Evolutionary conservation across 2,888 invertebrate species (phyloP), one percentile per base, ranked within the genome.

Genomic region (Eupithecia exiguata): DNA sequence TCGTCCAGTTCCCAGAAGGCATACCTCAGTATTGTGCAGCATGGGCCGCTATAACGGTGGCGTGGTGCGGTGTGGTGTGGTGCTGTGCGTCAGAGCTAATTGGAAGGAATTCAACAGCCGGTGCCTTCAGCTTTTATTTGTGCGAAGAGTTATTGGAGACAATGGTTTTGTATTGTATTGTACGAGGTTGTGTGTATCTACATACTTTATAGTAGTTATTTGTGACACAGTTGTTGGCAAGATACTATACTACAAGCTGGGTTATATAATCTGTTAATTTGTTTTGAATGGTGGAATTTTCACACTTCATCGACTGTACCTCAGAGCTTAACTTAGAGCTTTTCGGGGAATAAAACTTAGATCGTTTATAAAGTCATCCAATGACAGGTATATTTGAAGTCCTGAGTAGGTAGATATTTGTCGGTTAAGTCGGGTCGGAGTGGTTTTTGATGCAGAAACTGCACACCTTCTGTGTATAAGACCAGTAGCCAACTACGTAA

Each of bases 101-200:
- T 58, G 25, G 53, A 58, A 58, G 53, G 53, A 58, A 58, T 58
- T 25, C 53, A 58, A 58, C 53, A 58, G 53, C 53, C 53, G 53
- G n/a, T 5, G 53, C 3, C 25, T 9, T 14, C 1, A 58, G 21
- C 53, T 25, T 58, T 58, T 58, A 58, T 58, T 58, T 58, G 25
- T 58, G 53, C 53, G 53, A 58, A 58, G 53, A 58, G 53, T 58
- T 58, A 58, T 58, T 58, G 53, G 53, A 58, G 53, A 58, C 53
- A 58, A 58, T 58, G 53, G 21, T 53, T 58, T 25, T 21, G 53
- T 58, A 58, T 58, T 14, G 25, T n/a, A 4, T 25, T 5, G 53
- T 25, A 58, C 53, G 5, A 14, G 14, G 10, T 40, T 40, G 12
- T 40, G 12, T 21, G 25, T 25, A 58, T 53, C 53, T 25, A 58